phyloP scores from a whole-genome alignment of 2,113 vertebrate genomes.

The Urocynchramus pylzowi region DNA sequence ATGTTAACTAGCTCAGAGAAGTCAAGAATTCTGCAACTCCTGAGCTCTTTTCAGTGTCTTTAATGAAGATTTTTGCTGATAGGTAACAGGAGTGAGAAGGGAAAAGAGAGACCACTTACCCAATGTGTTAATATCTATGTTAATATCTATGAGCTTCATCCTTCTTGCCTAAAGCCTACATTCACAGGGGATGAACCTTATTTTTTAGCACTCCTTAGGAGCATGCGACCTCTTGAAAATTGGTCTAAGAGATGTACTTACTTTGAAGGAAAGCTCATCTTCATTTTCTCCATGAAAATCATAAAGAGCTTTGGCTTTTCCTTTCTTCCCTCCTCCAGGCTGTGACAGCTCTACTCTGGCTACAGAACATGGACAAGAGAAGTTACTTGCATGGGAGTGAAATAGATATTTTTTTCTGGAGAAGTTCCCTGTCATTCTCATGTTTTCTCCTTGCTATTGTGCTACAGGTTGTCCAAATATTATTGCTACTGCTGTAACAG shows the following conservation, averaged over 20 bases:
- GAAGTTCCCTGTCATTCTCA: neutral
- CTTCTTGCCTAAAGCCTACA: neutral
- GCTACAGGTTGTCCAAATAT: neutral
- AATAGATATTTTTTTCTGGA: neutral
- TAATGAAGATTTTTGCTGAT: neutral
- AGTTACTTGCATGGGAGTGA: neutral
- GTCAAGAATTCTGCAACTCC: neutral
- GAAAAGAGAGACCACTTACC: neutral
- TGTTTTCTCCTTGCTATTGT: neutral
- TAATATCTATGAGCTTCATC: neutral
- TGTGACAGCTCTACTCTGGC: slow-evolving; percentile 40
- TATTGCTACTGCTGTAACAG: neutral
- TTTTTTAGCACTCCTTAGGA: neutral
- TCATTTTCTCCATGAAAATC: slow-evolving; percentile 82
- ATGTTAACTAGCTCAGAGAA: neutral
- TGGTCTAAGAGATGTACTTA: slow-evolving; percentile 40
- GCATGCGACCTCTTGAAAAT: neutral
- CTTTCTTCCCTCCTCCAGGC: slow-evolving; percentile 21
- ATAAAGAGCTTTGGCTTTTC: slow-evolving; percentile 82
- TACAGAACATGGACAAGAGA: slow-evolving; percentile 39
- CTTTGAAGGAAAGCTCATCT: slow-evolving; percentile 90
- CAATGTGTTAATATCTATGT: neutral
- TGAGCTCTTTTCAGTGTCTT: neutral
- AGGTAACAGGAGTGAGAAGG: neutral
- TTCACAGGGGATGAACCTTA: neutral